These are phyloP conservation scores for Anisognathus igniventris DNA, from an alignment of 2,797 vertebrate genomes.

Conservation along the genomic window DNA sequence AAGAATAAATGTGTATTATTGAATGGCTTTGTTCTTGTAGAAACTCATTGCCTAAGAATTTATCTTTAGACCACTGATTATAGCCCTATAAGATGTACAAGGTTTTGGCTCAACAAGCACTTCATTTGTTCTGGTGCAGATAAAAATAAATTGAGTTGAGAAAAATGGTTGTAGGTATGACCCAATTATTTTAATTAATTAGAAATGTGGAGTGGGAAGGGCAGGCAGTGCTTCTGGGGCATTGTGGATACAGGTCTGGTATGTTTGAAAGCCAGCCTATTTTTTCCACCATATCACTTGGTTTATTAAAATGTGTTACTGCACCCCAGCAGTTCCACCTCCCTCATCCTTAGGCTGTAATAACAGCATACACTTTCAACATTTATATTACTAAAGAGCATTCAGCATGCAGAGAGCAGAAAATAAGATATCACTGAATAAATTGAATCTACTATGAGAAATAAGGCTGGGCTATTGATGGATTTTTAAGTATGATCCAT, in stretches of 20 bases:
- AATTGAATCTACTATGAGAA: slow-evolving; percentile 3
- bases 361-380: background rate
- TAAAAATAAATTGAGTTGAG: background rate
- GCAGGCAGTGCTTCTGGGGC: background rate
- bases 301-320: background rate
- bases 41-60: background rate
- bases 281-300: background rate
- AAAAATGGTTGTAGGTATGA: background rate
- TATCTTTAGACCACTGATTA: background rate
- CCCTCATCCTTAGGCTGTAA: background rate
- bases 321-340: background rate
- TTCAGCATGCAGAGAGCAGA: background rate
- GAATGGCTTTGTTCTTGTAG: background rate
- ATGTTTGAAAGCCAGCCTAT: background rate
- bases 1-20: background rate
- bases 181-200: background rate
- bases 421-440: slow-evolving; percentile 1
- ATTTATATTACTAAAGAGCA: background rate
- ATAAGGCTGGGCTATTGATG: background rate
- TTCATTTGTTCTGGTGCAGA: background rate
- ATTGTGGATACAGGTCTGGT: background rate
- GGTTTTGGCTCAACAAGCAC: background rate
- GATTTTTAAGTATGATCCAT: background rate
- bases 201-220: background rate
- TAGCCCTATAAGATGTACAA: background rate